Evolutionary conservation across 2,113 vertebrate genomes (phyloP).

Genomic region (Cynopterus brachyotis): DNA sequence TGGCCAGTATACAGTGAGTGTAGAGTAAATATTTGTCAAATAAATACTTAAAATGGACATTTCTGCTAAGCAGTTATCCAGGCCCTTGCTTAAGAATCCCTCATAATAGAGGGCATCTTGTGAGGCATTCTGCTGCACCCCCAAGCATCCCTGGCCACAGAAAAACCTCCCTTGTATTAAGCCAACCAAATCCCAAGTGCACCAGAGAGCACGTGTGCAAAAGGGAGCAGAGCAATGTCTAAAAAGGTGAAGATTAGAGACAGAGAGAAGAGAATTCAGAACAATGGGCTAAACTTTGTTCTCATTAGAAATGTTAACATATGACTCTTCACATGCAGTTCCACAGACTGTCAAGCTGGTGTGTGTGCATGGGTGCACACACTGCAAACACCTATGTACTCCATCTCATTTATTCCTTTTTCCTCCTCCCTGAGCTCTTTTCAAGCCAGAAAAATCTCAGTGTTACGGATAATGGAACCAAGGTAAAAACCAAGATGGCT

Average conservation of each 20-base stretch:
- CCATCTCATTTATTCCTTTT: background rate
- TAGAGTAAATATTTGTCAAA: conserved; percentile 37
- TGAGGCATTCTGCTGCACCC: background rate
- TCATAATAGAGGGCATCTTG: background rate
- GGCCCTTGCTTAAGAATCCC: background rate
- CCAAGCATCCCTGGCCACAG: background rate
- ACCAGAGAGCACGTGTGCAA: background rate
- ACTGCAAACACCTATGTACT: background rate
- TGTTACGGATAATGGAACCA: background rate
- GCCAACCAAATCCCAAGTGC: background rate
- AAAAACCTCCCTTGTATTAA: background rate
- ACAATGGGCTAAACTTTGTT: background rate
- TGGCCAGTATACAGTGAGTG: background rate
- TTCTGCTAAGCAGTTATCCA: background rate
- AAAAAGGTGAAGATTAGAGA: background rate
- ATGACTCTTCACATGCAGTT: background rate
- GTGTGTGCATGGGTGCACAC: fast-evolving
- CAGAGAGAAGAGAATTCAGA: background rate
- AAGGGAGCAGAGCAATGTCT: background rate
- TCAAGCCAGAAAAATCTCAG: background rate
- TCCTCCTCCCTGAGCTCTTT: background rate
- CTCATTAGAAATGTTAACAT: background rate
- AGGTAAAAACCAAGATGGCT: background rate
- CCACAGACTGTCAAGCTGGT: too few relatives aligned
- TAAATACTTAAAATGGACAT: background rate